Evolutionary conservation across 35 echinoderm and acorn worm genomes (phyloP), one percentile per base, ranked within the genome.

Genomic region (Apostichopus californicus): DNA sequence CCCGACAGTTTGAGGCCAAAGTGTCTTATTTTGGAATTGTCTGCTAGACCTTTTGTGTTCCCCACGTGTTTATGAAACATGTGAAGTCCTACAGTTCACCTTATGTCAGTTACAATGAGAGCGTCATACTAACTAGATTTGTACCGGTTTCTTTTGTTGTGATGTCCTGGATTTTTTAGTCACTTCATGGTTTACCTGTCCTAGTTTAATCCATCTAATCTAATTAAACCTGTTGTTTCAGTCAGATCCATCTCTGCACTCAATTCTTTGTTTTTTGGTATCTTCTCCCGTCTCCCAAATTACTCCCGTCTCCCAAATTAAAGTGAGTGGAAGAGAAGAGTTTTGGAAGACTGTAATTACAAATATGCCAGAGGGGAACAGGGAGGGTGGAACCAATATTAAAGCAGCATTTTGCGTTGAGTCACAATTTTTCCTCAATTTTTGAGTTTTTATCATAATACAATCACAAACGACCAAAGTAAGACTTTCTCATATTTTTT

Each of bases 181-280:
- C 9, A 18, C 64, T 68, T 18, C 64, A 68, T 68, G 64, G 80
- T 14, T 55, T 83, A 55, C 80, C 17, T 55, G 80, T 55, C 80
- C 80, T 55, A 83, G 26, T 46, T 83, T 83, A 83, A 17, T 55
- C 18, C 13, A 6, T 10, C 80, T 83, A 83, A 83, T 83, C 52
- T 34, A 55, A 83, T 83, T 83, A 83, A 56, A 55, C 34, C 52
- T 83, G 46, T 83, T 83, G 28, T 83, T 83, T 56, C 80, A 83
- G 52, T n/a, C 25, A 54, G 46, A 14, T 56, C 64, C 64, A 18
- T 46, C 64, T 68, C 64, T 68, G 11, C 18, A 14, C 64, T 68
- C 64, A 12, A 18, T 46, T 46, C 34, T 46, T 46, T 46, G 3
- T 46, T 46, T 46, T 0, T 46, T 46, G 34, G 34, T 46, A 46